phyloP scores from a whole-genome alignment of 1,140 invertebrate species.

The Papilio machaon region DNA sequence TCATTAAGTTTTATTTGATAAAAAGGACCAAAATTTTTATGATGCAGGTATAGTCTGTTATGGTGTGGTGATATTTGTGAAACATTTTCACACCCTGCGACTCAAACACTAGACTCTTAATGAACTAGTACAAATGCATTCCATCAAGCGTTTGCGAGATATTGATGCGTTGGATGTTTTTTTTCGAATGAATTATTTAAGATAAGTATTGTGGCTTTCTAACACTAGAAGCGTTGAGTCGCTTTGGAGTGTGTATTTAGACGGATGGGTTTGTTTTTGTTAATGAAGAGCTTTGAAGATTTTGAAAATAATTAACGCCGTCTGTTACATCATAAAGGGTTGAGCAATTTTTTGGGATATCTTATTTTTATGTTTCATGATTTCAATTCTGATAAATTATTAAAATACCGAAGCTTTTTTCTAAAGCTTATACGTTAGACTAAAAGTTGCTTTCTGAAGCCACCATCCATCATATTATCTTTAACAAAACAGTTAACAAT shows the following conservation, averaged over 20 bases:
- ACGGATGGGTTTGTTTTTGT: not conserved
- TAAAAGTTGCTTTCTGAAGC: too few species aligned
- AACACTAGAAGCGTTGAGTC: conserved; percentile 21
- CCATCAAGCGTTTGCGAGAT: conserved; percentile 6
- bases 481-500: too few species aligned
- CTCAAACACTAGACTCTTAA: not conserved
- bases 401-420: too few species aligned
- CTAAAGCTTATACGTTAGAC: too few species aligned
- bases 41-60: too few species aligned
- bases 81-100: not conserved
- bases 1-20: too few species aligned
- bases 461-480: too few species aligned
- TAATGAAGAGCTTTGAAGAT: conserved; percentile 20
- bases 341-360: not conserved
- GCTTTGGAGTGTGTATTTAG: conserved; percentile 26
- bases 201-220: conserved; percentile 20
- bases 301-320: conserved; percentile 17
- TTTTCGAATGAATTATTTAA: conserved; percentile 27
- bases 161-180: conserved; percentile 3
- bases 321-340: not conserved
- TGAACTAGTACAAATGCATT: not conserved
- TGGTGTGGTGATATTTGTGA: not conserved
- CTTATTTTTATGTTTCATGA: not conserved
- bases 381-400: too few species aligned
- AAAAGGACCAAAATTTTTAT: too few species aligned